Conservation (phyloP, 2,888 invertebrate genomes). For the Apodemia zela region DNA sequence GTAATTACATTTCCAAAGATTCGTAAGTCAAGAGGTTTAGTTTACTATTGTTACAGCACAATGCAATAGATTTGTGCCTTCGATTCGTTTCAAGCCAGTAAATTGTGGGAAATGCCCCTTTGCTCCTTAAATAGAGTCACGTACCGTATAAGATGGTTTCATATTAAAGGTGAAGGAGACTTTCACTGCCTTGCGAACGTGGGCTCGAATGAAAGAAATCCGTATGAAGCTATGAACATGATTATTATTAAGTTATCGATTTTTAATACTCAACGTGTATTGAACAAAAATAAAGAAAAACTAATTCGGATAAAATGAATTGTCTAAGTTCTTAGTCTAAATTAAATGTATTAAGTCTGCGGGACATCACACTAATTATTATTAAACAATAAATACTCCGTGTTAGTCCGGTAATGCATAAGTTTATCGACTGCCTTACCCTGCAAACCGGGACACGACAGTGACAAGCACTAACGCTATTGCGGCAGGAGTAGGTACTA, state of each 20-base stretch:
- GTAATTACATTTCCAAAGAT: constrained; percentile 8
- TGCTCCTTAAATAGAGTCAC: constrained; percentile 67
- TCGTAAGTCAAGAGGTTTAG: constrained; percentile 19
- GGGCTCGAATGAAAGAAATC: constrained; percentile 27
- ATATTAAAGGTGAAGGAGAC: constrained; percentile 44
- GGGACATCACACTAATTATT: too few relatives aligned
- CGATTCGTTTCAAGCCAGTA: constrained; percentile 47
- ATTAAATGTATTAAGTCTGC: too few relatives aligned
- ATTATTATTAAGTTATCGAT: constrained; percentile 6
- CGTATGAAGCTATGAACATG: constrained; percentile 3
- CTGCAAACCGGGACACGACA: too few relatives aligned
- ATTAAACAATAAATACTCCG: too few relatives aligned
- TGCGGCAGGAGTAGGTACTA: too few relatives aligned
- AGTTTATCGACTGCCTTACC: too few relatives aligned
- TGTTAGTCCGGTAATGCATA: too few relatives aligned
- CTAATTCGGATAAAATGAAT: too few relatives aligned
- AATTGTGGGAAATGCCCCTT: constrained; percentile 59
- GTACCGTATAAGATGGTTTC: constrained; percentile 58
- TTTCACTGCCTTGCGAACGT: constrained; percentile 35
- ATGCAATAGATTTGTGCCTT: constrained; percentile 48
- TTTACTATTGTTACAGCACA: constrained; percentile 40
- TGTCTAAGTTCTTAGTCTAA: too few relatives aligned
- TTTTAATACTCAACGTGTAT: background rate
- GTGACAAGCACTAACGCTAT: too few relatives aligned
- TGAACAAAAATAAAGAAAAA: background rate